Conservation (phyloP, 2,797 vertebrate species). For the Urosaurus nigricauda region DNA sequence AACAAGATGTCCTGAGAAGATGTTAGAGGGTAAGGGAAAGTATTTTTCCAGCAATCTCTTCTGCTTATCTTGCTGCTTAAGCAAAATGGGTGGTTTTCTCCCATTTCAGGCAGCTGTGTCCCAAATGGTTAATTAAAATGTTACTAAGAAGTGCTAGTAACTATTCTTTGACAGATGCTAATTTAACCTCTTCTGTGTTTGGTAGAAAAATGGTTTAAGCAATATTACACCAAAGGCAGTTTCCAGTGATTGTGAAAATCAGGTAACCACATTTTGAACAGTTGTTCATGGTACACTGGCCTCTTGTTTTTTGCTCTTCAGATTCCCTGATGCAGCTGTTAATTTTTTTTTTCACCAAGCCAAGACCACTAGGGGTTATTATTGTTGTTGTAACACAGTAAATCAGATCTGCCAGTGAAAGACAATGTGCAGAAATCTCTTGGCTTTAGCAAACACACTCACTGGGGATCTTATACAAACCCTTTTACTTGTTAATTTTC, state of each 20-base stretch:
- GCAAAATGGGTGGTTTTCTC: conserved; percentile 15
- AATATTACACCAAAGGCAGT: conserved; percentile 37
- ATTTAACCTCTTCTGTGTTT: conserved; percentile 47
- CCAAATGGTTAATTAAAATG: conserved; percentile 9
- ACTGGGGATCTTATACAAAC: conserved; percentile 61
- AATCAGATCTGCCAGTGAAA: conserved; percentile 62
- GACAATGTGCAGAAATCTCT: conserved; percentile 67
- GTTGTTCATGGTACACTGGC: conserved; percentile 69
- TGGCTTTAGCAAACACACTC: conserved; percentile 68
- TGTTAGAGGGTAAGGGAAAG: not conserved
- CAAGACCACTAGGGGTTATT: conserved; percentile 43
- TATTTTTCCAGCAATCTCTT: not conserved
- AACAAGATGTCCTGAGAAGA: not conserved
- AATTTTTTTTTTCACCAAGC: conserved; percentile 73
- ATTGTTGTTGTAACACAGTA: conserved; percentile 47
- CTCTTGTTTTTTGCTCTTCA: conserved; percentile 56
- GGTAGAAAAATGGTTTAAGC: conserved; percentile 40
- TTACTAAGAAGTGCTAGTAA: not conserved
- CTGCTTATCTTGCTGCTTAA: not conserved
- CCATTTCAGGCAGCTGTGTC: not conserved
- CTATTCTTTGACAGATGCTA: conserved; percentile 9
- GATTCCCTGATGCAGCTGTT: conserved; percentile 72
- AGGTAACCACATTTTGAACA: conserved; percentile 71
- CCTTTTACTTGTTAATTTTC: conserved; percentile 37
- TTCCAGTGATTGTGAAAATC: conserved; percentile 59